phyloP scores from a whole-genome alignment of 64 coral and sea anemone species.

The Catalaphyllia jardinei region DNA sequence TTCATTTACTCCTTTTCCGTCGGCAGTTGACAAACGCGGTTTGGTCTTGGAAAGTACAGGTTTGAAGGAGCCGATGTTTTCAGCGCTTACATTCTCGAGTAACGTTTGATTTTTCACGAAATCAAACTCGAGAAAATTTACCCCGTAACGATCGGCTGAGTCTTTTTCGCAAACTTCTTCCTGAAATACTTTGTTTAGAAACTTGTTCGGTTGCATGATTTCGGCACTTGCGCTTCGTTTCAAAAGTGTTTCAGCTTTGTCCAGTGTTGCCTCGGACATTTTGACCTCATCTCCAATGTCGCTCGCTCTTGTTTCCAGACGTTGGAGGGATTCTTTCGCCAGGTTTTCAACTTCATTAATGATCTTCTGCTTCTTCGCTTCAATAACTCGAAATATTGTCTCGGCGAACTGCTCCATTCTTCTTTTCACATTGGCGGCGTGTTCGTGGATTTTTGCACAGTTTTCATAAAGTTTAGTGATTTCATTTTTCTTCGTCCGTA shows the following conservation, averaged over 20 bases:
- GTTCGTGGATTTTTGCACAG: not conserved
- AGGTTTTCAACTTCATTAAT: not conserved
- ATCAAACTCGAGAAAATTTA: not conserved
- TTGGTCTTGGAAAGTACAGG: not conserved
- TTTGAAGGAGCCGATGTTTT: not conserved
- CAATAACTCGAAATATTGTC: too few relatives aligned
- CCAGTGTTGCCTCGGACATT: not conserved
- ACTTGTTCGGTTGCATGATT: not conserved
- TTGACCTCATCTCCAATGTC: not conserved
- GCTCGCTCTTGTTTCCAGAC: not conserved
- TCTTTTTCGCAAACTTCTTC: not conserved
- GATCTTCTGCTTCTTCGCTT: too few relatives aligned
- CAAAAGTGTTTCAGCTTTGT: not conserved
- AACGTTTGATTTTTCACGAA: conserved; percentile 1
- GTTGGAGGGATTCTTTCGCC: not conserved
- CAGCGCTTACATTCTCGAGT: not conserved
- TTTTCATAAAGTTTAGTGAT: not conserved
- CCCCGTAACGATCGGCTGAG: not conserved
- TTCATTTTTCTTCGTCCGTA: not conserved
- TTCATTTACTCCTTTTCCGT: not conserved
- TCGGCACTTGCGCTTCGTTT: not conserved
- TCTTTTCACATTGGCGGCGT: too few relatives aligned
- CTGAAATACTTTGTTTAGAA: not conserved
- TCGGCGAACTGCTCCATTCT: too few relatives aligned
- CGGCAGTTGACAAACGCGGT: too few relatives aligned